Conservation (phyloP, 2,888 invertebrate species). For the Lottia scabra region DNA sequence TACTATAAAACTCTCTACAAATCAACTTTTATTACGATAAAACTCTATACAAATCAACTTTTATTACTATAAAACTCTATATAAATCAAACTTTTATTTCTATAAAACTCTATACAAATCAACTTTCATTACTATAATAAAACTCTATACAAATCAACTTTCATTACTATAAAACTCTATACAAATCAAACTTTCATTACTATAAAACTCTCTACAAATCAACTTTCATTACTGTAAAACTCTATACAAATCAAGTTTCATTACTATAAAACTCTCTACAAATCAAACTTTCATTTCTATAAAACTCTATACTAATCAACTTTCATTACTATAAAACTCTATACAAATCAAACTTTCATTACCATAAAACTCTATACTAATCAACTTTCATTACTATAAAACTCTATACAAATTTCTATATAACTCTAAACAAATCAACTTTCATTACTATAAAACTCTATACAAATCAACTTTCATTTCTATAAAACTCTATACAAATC, state of each 20-base stretch:
- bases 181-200: conserved; percentile 43
- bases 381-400: conserved; percentile 51
- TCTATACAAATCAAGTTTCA: conserved; percentile 53
- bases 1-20: conserved; percentile 57
- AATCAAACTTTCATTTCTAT: conserved; percentile 46
- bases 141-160: conserved; percentile 51
- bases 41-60: conserved; percentile 51
- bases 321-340: conserved; percentile 57
- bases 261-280: conserved; percentile 57
- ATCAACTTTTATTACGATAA: conserved; percentile 48
- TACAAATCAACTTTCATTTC: conserved; percentile 47
- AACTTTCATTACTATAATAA: conserved; percentile 52
- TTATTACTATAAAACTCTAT: conserved; percentile 60
- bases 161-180: conserved; percentile 60
- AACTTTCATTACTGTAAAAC: conserved; percentile 52
- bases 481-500: conserved; percentile 55
- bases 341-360: conserved; percentile 49
- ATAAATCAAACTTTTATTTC: conserved; percentile 42
- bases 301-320: conserved; percentile 53
- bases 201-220: conserved; percentile 55
- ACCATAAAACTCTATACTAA: conserved; percentile 56
- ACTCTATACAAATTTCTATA: conserved; percentile 51
- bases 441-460: conserved; percentile 58
- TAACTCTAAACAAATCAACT: too few relatives aligned
- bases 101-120: conserved; percentile 55